These are phyloP conservation scores for Nothocercus julius DNA, from an alignment of 2,113 vertebrate genomes.

Conservation along the genomic window DNA sequence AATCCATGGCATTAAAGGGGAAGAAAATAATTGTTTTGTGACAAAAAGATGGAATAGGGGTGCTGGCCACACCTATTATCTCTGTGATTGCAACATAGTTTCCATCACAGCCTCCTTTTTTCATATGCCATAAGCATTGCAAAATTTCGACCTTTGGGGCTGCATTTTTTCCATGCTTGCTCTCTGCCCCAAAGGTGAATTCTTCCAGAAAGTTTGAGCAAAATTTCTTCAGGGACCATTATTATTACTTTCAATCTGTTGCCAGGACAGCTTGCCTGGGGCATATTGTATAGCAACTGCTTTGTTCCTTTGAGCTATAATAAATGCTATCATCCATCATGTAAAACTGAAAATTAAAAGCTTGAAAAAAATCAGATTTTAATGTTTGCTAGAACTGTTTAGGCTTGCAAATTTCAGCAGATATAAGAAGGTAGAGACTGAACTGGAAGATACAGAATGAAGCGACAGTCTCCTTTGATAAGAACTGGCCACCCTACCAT, in stretches of 20 bases:
- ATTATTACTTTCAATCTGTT: conserved; percentile 34
- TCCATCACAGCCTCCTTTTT: conserved; percentile 37
- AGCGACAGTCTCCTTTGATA: background rate
- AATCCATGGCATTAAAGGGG: background rate
- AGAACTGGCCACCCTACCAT: background rate
- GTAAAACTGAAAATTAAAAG: conserved; percentile 42
- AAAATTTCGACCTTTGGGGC: conserved; percentile 67
- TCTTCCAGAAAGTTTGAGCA: conserved; percentile 56
- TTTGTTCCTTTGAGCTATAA: conserved; percentile 42
- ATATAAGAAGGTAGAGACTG: background rate
- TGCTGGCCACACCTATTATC: background rate
- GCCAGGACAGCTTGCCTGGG: background rate
- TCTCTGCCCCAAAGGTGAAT: conserved; percentile 61
- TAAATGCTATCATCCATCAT: conserved; percentile 48
- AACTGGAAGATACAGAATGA: background rate
- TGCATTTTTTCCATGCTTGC: conserved; percentile 51
- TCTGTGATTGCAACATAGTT: conserved; percentile 35
- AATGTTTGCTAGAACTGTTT: background rate
- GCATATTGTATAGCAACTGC: conserved; percentile 15
- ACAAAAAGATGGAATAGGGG: background rate
- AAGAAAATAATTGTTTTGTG: background rate
- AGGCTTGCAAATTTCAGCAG: conserved; percentile 15
- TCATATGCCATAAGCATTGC: conserved; percentile 29
- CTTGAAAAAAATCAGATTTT: background rate
- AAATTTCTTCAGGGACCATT: conserved; percentile 37